These are phyloP conservation scores for Holcopasites calliopsidis DNA, from an alignment of 1,140 invertebrate genomes.

Conservation along the genomic window DNA sequence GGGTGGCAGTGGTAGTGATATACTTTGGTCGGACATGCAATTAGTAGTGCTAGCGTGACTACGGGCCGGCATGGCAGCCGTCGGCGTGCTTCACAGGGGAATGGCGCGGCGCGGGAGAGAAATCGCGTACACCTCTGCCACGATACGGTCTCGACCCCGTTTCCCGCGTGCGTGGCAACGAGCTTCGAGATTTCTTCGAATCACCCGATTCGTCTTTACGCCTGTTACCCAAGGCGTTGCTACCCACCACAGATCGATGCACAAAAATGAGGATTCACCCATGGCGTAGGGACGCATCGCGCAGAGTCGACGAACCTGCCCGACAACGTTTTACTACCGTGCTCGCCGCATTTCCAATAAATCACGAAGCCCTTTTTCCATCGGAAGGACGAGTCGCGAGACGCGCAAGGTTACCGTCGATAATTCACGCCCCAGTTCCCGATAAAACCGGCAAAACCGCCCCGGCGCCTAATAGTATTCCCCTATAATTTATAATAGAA, in stretches of 20 bases:
- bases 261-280: too few relatives aligned
- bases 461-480: constrained; percentile 62
- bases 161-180: constrained; percentile 4
- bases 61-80: constrained; percentile 52
- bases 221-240: neutral
- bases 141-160: constrained; percentile 57
- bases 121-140: constrained; percentile 28
- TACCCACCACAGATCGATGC: too few relatives aligned
- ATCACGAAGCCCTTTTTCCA: neutral
- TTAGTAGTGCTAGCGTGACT: constrained; percentile 75
- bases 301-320: neutral
- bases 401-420: constrained; percentile 46
- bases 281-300: too few relatives aligned
- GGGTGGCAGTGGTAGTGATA: constrained; percentile 68
- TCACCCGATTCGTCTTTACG: constrained; percentile 24
- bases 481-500: constrained; percentile 66
- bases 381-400: constrained; percentile 1
- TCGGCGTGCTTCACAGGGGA: constrained; percentile 31
- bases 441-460: constrained; percentile 66
- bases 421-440: constrained; percentile 59
- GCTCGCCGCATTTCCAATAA: neutral
- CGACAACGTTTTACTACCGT: neutral
- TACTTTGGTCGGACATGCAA: constrained; percentile 75
- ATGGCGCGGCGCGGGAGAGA: constrained; percentile 22
- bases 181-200: constrained; percentile 46